Conservation (phyloP, 2,888 invertebrate species). For the Spisula subtruncata region DNA sequence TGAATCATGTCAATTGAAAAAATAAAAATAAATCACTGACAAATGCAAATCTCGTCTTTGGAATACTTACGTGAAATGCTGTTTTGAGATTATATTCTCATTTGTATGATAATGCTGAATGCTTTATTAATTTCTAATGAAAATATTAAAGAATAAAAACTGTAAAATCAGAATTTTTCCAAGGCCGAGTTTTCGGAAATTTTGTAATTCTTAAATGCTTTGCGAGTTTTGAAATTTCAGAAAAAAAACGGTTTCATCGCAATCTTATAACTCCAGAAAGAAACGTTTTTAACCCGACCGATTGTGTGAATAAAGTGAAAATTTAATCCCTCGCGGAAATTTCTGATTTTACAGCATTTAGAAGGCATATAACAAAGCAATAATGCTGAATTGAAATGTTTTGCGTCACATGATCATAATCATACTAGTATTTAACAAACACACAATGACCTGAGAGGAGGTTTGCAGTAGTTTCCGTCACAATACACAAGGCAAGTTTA, state of each 20-base stretch:
- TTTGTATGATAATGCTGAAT: neutral
- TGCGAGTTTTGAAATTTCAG: too few species aligned
- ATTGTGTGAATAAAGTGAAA: too few species aligned
- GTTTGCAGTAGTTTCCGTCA: neutral
- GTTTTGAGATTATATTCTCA: neutral
- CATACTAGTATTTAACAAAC: neutral
- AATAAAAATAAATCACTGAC: too few species aligned
- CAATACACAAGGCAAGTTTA: neutral
- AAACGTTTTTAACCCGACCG: too few species aligned
- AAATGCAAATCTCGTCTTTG: neutral
- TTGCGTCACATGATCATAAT: constrained; percentile 18
- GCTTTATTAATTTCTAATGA: neutral
- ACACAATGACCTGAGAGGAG: neutral
- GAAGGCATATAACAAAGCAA: neutral
- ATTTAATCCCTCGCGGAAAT: too few species aligned
- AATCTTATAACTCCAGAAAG: too few species aligned
- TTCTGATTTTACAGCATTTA: too few species aligned
- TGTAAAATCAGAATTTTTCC: neutral
- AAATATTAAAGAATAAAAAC: too few species aligned
- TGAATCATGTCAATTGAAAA: too few species aligned
- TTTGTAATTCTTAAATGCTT: too few species aligned
- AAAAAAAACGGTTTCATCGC: too few species aligned
- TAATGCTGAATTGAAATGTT: neutral
- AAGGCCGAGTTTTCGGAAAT: neutral
- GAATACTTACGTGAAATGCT: neutral